These are phyloP conservation scores for Formica exsecta DNA, from an alignment of 1,140 invertebrate species.

Conservation along the genomic window DNA sequence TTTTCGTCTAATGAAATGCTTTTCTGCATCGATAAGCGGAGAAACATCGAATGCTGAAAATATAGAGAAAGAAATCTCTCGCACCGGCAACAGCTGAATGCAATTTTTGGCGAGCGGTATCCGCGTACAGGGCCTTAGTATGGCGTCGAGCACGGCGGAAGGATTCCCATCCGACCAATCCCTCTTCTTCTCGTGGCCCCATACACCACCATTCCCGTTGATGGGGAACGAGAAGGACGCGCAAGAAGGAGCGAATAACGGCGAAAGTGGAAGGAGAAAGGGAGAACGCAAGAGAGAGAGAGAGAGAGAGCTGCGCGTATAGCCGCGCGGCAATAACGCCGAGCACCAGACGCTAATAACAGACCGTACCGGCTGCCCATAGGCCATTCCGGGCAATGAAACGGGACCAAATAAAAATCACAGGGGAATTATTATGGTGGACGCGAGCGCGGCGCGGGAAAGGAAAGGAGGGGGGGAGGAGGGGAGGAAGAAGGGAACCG, in stretches of 20 bases:
- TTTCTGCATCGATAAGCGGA: not conserved
- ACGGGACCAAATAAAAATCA: constrained; percentile 86
- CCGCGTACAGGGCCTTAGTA: constrained; percentile 69
- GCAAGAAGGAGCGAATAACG: constrained; percentile 63
- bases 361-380: constrained; percentile 86
- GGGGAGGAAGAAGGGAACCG: constrained; percentile 66
- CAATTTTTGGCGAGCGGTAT: constrained; percentile 58
- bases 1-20: not conserved
- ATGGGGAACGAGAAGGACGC: constrained; percentile 76
- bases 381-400: constrained; percentile 86
- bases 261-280: constrained; percentile 69
- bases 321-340: constrained; percentile 85
- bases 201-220: constrained; percentile 73
- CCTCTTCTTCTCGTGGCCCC: constrained; percentile 77
- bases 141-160: constrained; percentile 77
- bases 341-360: constrained; percentile 87
- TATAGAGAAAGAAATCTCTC: not conserved
- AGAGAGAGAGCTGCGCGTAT: constrained; percentile 74
- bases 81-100: constrained; percentile 1
- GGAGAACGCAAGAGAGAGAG: constrained; percentile 67
- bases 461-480: too few species aligned
- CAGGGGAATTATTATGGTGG: constrained; percentile 86
- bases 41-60: not conserved
- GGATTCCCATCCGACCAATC: constrained; percentile 82
- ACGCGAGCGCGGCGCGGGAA: constrained; percentile 77